Evolutionary conservation across 2,888 invertebrate species (phyloP), one percentile per base, ranked within the genome.

Genomic region (Ernsta delagoae): DNA sequence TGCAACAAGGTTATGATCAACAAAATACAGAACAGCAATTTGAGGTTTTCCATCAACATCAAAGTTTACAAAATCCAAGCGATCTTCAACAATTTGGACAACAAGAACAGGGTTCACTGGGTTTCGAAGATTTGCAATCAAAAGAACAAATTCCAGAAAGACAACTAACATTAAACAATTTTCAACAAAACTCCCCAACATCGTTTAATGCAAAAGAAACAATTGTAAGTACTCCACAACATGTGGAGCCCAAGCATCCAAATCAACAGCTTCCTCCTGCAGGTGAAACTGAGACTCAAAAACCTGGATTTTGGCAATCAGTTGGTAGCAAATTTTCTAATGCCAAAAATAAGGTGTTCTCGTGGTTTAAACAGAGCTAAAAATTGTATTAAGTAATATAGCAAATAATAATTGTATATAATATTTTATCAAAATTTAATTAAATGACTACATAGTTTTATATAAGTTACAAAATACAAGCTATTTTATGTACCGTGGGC

Each of bases 281-380:
- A 72, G 70, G 74, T 74, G 83, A 81, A 73, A 56, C 76, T 69
- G 73, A 73, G n/a, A 84, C 86, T 72, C 85, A 88, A 77, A 84
- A 90, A 64, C 81, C 91, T 59, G 92, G 95, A 24, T 94, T 95
- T 79, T 95, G 95, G 95, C 86, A 85, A 70, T 90, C 87, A 78
- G 76, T 95, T 70, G 93, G 94, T 66, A 87, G 84, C 74, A 95
- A 94, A 86, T 84, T 95, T 54, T 86, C 84, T 57, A 88, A 71
- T 74, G 92, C 94, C 7, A 94, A 94, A 76, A 87, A 93, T 54
- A 94, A 89, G 82, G 92, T 94, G 57, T 85, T 86, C 74, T 94
- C 94, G 74, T 95, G 94, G 89, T 94, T 94, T 72, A 83, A 79
- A 71, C 86, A 79, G 78, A 88, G 66, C 76, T 73, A 53, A 62